A percentile compares a stretch with the other conserved stretches of the same genome.
Evolutionary conservation across 2,797 vertebrate genomes (phyloP).

Genomic region (Pyrocephalus nanus): DNA sequence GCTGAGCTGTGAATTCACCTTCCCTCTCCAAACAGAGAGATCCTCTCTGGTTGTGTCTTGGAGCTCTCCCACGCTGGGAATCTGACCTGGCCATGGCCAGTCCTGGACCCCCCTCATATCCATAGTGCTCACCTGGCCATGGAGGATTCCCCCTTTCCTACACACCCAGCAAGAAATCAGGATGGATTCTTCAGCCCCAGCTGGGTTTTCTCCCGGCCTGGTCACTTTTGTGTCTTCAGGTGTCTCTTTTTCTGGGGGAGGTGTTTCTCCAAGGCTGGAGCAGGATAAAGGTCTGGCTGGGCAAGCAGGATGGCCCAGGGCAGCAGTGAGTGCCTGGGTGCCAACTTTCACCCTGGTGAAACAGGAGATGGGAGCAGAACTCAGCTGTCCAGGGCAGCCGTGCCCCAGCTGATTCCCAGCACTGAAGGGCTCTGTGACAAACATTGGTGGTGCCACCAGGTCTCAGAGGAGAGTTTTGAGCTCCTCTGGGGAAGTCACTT

Average conservation of each 20-base stretch:
- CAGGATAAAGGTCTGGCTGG: rapidly evolving
- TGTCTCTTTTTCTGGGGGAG: background rate
- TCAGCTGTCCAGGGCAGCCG: background rate
- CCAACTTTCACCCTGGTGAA: background rate
- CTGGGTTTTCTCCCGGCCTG: background rate
- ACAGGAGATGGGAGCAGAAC: background rate
- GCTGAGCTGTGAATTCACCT: conserved; percentile 46
- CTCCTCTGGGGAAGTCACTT: background rate
- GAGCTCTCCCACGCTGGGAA: background rate
- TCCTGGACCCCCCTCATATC: background rate
- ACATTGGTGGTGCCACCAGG: background rate
- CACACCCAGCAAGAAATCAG: background rate
- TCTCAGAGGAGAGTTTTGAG: background rate
- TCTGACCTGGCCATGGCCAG: background rate
- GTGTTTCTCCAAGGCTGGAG: background rate
- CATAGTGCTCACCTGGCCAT: rapidly evolving
- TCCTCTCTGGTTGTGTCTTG: background rate
- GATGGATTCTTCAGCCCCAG: background rate
- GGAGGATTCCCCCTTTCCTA: background rate
- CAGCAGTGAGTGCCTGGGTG: background rate
- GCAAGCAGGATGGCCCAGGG: background rate
- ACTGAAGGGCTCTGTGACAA: background rate
- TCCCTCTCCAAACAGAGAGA: background rate
- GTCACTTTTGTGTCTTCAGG: background rate
- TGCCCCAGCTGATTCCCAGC: rapidly evolving